Conservation (phyloP, 2,888 invertebrate species). For the Stenodema calcarata region DNA sequence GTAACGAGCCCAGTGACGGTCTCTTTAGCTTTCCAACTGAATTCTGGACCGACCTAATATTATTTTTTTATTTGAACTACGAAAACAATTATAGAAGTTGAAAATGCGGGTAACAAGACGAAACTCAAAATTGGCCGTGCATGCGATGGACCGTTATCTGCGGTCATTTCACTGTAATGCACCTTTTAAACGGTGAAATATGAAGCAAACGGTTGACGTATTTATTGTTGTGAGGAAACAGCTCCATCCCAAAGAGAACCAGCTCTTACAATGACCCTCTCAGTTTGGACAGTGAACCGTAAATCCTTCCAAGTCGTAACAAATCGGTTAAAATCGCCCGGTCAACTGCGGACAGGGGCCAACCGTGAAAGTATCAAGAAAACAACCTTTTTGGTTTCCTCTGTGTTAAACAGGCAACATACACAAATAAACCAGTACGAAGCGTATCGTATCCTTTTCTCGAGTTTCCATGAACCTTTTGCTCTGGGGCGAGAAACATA, state of each 20-base stretch:
- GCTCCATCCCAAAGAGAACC: slow-evolving; percentile 20
- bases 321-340: slow-evolving; percentile 40
- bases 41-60: too few species aligned
- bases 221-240: slow-evolving; percentile 25
- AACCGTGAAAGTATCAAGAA: neutral
- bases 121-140: neutral
- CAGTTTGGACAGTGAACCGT: slow-evolving; percentile 34
- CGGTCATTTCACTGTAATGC: neutral
- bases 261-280: slow-evolving; percentile 30
- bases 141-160: neutral
- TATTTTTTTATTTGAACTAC: too few species aligned
- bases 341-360: slow-evolving; percentile 4
- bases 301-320: slow-evolving; percentile 46
- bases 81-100: too few species aligned
- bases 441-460: neutral
- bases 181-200: slow-evolving; percentile 19
- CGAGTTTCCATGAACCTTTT: neutral
- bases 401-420: neutral
- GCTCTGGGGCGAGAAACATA: neutral
- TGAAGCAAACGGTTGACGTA: neutral
- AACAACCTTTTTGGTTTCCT: neutral
- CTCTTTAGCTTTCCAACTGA: too few species aligned
- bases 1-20: too few species aligned
- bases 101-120: too few species aligned
- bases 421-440: neutral